Base-by-base conservation (phyloP, 2,113 vertebrate genomes). In the Telmatochromis sp. region DNA sequence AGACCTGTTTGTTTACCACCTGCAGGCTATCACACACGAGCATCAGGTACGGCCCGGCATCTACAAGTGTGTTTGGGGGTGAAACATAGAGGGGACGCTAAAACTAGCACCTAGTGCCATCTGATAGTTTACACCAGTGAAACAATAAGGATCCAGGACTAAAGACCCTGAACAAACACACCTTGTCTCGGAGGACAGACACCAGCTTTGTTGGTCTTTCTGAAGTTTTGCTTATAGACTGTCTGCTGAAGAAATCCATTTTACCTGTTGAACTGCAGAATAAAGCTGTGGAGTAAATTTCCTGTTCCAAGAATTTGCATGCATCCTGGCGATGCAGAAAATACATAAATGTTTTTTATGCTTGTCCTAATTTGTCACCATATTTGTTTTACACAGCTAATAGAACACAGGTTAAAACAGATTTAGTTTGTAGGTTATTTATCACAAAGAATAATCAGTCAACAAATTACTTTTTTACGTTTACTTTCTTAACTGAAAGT, bases 1-100 rank as follows among this genome's bases (percentile, higher is more conserved):
- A 12, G 86, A 95, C 2, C 82, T 96, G 80, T 96, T 97, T 51
- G 53, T 81, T 7, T 96, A 97, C 95, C 96, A 94, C 94, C 88
- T 96, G 4, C 94, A 94, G 47, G 93, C 93, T 15, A 79, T 96
- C 63, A 89, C 40, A 8, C 89, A 95, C 5, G 91, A 95, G 10
- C 91, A 92, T n/a, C 96, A 96, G 96, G 96, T 97, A 65, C 21
- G 83, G 80, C 19, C 54, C 23, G 9, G 7, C 28, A 5, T 23
- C 17, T 73, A 13, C 50, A 11, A 55, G 12, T 68, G 28, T 90
- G 79, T 85, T 23, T 8, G 10, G 42, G 9, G 1, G 63, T 23
- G 9, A 55, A 35, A 40, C 37, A n/a, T 28, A 40, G 54, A n/a
- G 9, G n/a, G 12, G 2, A 37, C 4, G n/a, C 15, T 19, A 17